Evolutionary conservation across 2,888 invertebrate species (phyloP), one percentile per base, ranked within the genome.

Genomic region (Phragmatobia fuliginosa): DNA sequence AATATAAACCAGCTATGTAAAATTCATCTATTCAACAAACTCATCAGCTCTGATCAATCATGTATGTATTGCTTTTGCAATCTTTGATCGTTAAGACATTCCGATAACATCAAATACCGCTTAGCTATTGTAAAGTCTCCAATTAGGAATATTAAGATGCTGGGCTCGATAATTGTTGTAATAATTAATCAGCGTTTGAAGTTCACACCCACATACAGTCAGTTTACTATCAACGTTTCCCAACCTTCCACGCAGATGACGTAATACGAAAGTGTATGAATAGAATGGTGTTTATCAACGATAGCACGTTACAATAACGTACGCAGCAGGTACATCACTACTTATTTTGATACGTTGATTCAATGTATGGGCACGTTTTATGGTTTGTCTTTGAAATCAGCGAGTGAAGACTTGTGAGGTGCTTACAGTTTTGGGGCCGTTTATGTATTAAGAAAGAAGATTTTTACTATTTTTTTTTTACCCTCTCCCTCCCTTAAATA

Each of bases 271-370:
- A 66, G 66, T 5, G 31, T 58, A 36, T 58, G 60, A 60, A 49
- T 32, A 66, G 49, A 32, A 38, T 33, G n/a, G n/a, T 62, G 52
- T 62, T 67, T 67, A 67, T 36, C 25, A 67, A 45, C 38, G 45
- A 61, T 60, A 69, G 41, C 67, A n/a, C 33, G 60, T 58, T 65
- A 71, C 31, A 67, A 72, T 67, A 67, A 66, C 70, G 63, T 62
- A 59, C 38, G 71, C 65, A 65, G 62, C 66, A 62, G 63, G 65
- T 64, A 70, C 59, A 68, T 62, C 60, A 67, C 59, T 25, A 65
- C 21, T 70, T 67, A 69, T 69, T 77, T 77, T 69, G 67, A 77
- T 75, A 62, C 31, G n/a, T 52, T 65, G 28, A 58, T 70, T 61
- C 25, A 49, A 65, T 75, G 68, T 72, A 45, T 28, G 11, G 52